Conservation (phyloP, 2,113 vertebrate species). For the Chloropsis cyanopogon region DNA sequence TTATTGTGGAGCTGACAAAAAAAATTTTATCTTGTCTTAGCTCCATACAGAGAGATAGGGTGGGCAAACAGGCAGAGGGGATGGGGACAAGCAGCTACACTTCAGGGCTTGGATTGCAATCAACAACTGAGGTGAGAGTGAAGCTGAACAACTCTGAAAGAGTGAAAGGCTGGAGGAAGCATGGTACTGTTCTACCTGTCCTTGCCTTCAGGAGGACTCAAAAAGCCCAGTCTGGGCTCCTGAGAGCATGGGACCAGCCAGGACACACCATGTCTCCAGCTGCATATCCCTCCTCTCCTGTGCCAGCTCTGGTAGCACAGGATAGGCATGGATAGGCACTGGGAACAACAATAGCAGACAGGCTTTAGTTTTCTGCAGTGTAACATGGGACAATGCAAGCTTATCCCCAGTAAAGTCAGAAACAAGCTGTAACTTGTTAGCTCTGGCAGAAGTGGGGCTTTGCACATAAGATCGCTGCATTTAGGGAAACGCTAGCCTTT, state of each 20-base stretch:
- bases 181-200: neutral
- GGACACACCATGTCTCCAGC: neutral
- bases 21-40: neutral
- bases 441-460: neutral
- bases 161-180: neutral
- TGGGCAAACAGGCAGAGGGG: neutral
- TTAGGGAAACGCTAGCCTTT: neutral
- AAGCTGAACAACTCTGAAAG: neutral
- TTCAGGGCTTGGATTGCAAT: neutral
- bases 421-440: neutral
- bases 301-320: neutral
- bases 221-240: neutral
- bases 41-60: neutral
- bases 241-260: neutral
- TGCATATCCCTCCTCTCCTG: neutral
- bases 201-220: neutral
- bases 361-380: neutral
- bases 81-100: neutral
- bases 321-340: neutral
- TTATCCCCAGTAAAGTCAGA: neutral
- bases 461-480: neutral
- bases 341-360: neutral
- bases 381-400: neutral
- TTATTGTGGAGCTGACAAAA: neutral
- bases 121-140: accelerated